These are phyloP conservation scores for Saccostrea glomerata DNA, from an alignment of 1,140 invertebrate species.

Conservation along the genomic window DNA sequence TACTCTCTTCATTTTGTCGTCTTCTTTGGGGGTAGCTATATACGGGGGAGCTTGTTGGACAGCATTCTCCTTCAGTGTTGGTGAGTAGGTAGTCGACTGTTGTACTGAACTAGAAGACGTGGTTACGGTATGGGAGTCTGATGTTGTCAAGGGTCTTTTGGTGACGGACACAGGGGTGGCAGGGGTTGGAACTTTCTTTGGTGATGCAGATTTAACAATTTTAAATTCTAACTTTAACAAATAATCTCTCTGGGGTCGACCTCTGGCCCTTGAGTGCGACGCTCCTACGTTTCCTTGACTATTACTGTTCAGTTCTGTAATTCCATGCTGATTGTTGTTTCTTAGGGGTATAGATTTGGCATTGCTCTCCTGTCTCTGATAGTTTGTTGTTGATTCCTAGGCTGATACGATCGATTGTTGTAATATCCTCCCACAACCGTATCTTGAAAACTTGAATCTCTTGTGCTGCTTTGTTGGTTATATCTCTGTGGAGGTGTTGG, in stretches of 20 bases:
- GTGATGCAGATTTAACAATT: background rate
- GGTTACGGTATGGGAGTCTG: background rate
- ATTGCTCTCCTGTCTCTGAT: background rate
- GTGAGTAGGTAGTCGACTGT: background rate
- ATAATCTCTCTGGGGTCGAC: constrained; percentile 13
- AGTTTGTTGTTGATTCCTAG: background rate
- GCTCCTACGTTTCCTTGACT: constrained; percentile 12
- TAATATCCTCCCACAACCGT: no score
- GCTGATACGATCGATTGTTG: background rate
- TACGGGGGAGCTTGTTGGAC: background rate
- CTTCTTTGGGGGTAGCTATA: background rate
- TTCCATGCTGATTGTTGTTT: background rate
- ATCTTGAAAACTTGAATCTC: background rate
- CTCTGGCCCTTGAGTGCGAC: constrained; percentile 36
- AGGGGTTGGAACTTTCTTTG: no score
- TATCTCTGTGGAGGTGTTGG: background rate
- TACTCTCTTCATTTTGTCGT: background rate
- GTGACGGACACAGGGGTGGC: no score
- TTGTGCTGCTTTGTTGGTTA: background rate
- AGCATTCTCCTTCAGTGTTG: background rate
- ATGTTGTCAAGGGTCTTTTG: no score
- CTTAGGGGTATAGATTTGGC: background rate
- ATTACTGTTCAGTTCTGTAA: background rate
- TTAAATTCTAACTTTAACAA: constrained; percentile 17
- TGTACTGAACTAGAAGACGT: background rate